Conservation (phyloP, 2,888 invertebrate genomes). For the Pelosia muscerda region DNA sequence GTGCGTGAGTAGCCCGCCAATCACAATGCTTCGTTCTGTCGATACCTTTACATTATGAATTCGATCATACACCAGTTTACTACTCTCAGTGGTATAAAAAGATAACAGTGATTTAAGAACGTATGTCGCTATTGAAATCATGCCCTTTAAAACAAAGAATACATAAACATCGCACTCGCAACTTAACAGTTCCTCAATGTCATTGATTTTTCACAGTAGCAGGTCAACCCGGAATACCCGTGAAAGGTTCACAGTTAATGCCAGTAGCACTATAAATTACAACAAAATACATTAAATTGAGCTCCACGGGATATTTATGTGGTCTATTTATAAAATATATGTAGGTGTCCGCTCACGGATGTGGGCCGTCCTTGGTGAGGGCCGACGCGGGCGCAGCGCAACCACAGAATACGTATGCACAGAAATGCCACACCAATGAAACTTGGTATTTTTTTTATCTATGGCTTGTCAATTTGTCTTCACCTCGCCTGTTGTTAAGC, state of each 20-base stretch:
- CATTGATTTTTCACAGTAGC: conserved; percentile 6
- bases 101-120: neutral
- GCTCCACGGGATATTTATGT: conserved; percentile 36
- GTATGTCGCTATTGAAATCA: neutral
- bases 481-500: too few species aligned
- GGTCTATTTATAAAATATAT: conserved; percentile 50
- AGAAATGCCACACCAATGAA: conserved; percentile 11
- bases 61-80: neutral
- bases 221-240: conserved; percentile 14
- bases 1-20: too few species aligned
- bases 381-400: conserved; percentile 44
- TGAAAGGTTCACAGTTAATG: conserved; percentile 6
- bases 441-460: neutral
- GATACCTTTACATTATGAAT: neutral
- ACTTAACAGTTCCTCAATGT: conserved; percentile 5
- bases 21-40: too few species aligned
- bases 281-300: conserved; percentile 32
- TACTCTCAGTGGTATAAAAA: neutral
- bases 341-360: conserved; percentile 53
- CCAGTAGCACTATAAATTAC: conserved; percentile 13
- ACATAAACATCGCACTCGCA: neutral
- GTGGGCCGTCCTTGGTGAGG: conserved; percentile 54
- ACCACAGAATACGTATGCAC: conserved; percentile 14
- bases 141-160: neutral
- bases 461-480: too few species aligned